Percentiles rank a stretch among this genome's conserved stretches.
Conservation (phyloP, 2,113 vertebrate species). For the Hydrolagus affinis region DNA sequence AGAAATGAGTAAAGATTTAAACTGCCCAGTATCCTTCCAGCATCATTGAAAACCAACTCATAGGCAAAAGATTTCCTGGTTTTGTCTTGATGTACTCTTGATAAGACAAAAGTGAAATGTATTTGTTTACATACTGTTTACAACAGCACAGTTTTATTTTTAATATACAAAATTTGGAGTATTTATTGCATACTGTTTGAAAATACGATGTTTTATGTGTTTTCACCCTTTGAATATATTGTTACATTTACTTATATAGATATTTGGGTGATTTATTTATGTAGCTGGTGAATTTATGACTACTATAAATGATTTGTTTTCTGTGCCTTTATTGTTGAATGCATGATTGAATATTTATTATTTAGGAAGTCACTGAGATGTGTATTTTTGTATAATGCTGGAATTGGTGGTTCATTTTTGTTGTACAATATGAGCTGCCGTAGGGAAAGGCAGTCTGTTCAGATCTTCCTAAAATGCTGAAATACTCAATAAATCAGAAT, state of each 20-base stretch:
- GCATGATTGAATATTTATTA: constrained; percentile 97
- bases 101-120: constrained; percentile 75
- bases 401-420: constrained; percentile 78
- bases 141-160: constrained; percentile 91
- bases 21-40: constrained; percentile 72
- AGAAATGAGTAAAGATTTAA: constrained; percentile 71
- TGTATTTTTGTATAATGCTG: constrained; percentile 98
- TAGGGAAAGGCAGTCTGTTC: constrained; percentile 61
- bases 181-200: constrained; percentile 98
- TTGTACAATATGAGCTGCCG: constrained; percentile 77
- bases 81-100: constrained; percentile 59
- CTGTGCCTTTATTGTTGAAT: constrained; percentile 92
- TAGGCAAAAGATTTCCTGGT: constrained; percentile 45
- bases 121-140: constrained; percentile 99
- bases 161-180: constrained; percentile 78
- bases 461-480: constrained; percentile 63
- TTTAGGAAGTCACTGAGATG: constrained; percentile 88
- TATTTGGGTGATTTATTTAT: constrained; percentile 91
- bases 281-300: constrained; percentile 95
- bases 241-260: constrained; percentile 90
- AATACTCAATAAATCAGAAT: constrained; percentile 83
- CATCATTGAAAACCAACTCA: constrained; percentile 44
- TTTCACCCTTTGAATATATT: constrained; percentile 98
- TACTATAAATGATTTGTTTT: constrained; percentile 95
- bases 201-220: constrained; percentile 79